Conservation (phyloP, 2,797 vertebrate species). For the Meda fulgida region DNA sequence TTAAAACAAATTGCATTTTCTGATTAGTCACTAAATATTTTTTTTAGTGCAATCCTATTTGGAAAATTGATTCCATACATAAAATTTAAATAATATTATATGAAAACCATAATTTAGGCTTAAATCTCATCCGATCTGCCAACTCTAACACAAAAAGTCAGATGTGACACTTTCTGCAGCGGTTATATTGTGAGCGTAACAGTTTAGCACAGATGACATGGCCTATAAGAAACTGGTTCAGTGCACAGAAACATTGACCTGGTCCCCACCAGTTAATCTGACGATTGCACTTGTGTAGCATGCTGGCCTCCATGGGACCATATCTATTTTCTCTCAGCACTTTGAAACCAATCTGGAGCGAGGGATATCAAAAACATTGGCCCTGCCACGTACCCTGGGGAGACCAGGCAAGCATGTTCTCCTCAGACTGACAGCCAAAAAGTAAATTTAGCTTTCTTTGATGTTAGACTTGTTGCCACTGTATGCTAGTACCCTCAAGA, state of each 20-base stretch:
- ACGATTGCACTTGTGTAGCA: slow-evolving; percentile 50
- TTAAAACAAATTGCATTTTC: not conserved
- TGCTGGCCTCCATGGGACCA: slow-evolving; percentile 43
- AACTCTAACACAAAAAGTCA: not conserved
- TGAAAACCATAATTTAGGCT: not conserved
- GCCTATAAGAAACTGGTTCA: slow-evolving; percentile 48
- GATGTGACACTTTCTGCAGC: slow-evolving; percentile 3
- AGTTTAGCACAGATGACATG: slow-evolving; percentile 32
- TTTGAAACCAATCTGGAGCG: slow-evolving; percentile 55
- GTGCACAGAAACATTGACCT: slow-evolving; percentile 44
- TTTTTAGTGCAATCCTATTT: not conserved
- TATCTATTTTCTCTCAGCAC: slow-evolving; percentile 59
- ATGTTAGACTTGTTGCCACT: slow-evolving; percentile 54
- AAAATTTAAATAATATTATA: not conserved
- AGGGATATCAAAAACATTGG: slow-evolving; percentile 56
- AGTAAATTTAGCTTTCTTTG: slow-evolving; percentile 64
- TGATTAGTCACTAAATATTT: not conserved
- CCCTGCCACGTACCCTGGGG: slow-evolving; percentile 39
- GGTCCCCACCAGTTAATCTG: slow-evolving; percentile 50
- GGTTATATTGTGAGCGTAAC: not conserved
- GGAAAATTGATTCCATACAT: accelerated
- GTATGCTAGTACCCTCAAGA: slow-evolving; percentile 45
- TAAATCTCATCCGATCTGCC: not conserved
- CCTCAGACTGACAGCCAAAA: slow-evolving; percentile 54
- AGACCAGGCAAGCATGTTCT: slow-evolving; percentile 51